phyloP scores from a whole-genome alignment of 2,888 invertebrate genomes.

The Prenolepis imparis region DNA sequence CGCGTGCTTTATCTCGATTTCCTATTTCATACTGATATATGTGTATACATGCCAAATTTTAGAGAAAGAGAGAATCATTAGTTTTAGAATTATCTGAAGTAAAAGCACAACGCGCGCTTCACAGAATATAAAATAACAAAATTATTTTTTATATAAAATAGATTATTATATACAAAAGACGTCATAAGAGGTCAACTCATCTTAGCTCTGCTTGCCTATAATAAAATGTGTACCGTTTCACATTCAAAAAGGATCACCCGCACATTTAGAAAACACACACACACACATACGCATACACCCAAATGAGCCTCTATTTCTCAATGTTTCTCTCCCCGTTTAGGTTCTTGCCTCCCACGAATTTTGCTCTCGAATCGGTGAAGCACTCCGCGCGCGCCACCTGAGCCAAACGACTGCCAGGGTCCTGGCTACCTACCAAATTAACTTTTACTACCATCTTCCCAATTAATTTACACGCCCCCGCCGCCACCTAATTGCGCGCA shows the following conservation, averaged over 20 bases:
- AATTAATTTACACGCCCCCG: constrained; percentile 83
- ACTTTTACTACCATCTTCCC: constrained; percentile 84
- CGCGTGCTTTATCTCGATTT: constrained; percentile 36
- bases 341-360: constrained; percentile 70
- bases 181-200: background rate
- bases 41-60: constrained; percentile 14
- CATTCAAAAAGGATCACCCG: constrained; percentile 4
- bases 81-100: background rate
- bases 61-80: background rate
- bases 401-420: constrained; percentile 80
- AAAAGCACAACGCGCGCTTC: background rate
- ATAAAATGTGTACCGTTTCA: constrained; percentile 28
- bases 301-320: constrained; percentile 35
- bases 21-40: constrained; percentile 2
- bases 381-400: constrained; percentile 80
- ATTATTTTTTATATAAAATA: background rate
- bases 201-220: background rate
- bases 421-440: constrained; percentile 83
- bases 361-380: constrained; percentile 63
- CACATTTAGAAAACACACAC: constrained; percentile 17
- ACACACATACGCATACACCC: background rate
- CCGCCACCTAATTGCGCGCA: constrained; percentile 82
- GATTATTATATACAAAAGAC: background rate
- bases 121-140: background rate
- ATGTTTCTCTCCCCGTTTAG: constrained; percentile 31